These are phyloP conservation scores for Parascotia fuliginaria DNA, from an alignment of 2,888 invertebrate species.

Conservation along the genomic window DNA sequence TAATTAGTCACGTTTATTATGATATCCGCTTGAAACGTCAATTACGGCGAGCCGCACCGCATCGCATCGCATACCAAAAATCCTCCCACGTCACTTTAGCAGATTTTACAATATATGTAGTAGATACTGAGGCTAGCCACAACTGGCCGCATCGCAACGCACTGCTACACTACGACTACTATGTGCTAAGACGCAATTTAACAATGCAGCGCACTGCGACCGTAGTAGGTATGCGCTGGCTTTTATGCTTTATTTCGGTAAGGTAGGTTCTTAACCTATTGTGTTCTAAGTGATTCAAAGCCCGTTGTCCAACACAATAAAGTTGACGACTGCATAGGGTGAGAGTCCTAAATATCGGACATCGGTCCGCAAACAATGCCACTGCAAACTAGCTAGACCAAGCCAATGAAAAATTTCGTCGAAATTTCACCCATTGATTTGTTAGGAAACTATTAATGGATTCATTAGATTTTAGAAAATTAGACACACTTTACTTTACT, in stretches of 20 bases:
- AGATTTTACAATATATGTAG: too few relatives aligned
- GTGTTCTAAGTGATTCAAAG: constrained; percentile 22
- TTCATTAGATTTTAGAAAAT: neutral
- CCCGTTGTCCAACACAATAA: constrained; percentile 35
- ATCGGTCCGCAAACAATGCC: constrained; percentile 39
- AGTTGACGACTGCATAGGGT: constrained; percentile 10
- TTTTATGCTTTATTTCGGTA: too few relatives aligned
- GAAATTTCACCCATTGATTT: constrained; percentile 1
- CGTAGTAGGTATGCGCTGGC: too few relatives aligned
- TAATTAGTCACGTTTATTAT: neutral
- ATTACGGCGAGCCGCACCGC: too few relatives aligned
- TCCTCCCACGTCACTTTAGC: too few relatives aligned
- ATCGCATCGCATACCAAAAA: too few relatives aligned
- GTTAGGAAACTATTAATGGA: neutral
- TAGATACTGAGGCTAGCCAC: too few relatives aligned
- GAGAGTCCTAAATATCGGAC: constrained; percentile 29
- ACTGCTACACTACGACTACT: too few relatives aligned
- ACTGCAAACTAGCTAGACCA: constrained; percentile 13
- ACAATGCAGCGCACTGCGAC: too few relatives aligned
- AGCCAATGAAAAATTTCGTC: constrained; percentile 1
- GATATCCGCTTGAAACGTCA: constrained; percentile 16
- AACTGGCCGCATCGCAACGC: too few relatives aligned
- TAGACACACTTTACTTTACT: too few relatives aligned
- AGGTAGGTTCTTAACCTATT: constrained; percentile 20
- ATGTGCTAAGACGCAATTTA: too few relatives aligned